Evolutionary conservation across 2,113 vertebrate genomes (phyloP).

Genomic region (Perca fluviatilis): DNA sequence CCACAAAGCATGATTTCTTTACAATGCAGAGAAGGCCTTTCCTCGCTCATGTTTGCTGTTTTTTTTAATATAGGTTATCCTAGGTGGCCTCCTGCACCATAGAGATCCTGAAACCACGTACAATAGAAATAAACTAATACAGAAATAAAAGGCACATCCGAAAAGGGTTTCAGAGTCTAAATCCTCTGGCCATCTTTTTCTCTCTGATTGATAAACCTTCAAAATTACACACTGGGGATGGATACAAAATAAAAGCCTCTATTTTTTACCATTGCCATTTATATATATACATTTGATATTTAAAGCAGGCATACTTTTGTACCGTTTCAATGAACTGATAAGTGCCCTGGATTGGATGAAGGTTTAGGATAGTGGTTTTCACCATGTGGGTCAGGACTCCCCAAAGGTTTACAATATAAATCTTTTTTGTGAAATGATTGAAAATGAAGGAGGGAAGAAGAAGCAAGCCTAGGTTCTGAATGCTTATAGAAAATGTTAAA

Average conservation of each 20-base stretch:
- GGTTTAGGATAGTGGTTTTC: not conserved
- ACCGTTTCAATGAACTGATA: slow-evolving; percentile 22
- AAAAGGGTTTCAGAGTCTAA: slow-evolving; percentile 57
- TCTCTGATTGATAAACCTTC: slow-evolving; percentile 46
- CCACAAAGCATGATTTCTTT: slow-evolving; percentile 41
- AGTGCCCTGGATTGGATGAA: not conserved
- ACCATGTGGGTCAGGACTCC: not conserved
- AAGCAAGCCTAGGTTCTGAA: no score
- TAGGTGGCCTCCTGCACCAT: slow-evolving; percentile 46
- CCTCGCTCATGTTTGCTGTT: slow-evolving; percentile 23
- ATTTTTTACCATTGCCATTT: slow-evolving; percentile 32
- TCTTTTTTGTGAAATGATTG: not conserved
- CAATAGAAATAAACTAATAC: slow-evolving; percentile 48
- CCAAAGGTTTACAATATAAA: not conserved
- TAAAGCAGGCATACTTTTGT: slow-evolving; percentile 14
- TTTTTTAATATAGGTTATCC: slow-evolving; percentile 45
- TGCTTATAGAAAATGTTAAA: no score
- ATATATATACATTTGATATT: no score
- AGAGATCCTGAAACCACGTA: slow-evolving; percentile 53
- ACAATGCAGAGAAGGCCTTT: not conserved
- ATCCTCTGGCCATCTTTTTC: slow-evolving; percentile 31
- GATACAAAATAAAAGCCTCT: slow-evolving; percentile 1
- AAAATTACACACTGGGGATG: slow-evolving; percentile 41
- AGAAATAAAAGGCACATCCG: slow-evolving; percentile 52
- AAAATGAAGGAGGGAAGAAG: not conserved